Percentiles rank a stretch among this genome's conserved stretches.
These are phyloP conservation scores for Bursaphelenchus mucronatus DNA, from an alignment of 1,140 invertebrate genomes.

Conservation along the genomic window DNA sequence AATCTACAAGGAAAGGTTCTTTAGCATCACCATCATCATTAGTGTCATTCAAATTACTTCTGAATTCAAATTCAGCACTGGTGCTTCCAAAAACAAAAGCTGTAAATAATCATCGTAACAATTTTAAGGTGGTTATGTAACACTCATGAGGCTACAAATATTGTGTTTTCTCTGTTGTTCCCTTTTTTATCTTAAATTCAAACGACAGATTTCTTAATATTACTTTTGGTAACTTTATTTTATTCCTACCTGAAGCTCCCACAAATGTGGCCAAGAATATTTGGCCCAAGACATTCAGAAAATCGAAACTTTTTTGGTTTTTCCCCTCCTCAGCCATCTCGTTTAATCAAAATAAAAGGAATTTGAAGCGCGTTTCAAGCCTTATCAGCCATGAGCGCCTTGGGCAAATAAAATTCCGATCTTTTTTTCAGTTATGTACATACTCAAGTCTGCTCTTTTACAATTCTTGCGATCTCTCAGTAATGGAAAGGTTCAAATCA, in stretches of 20 bases:
- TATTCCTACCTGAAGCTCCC: not conserved
- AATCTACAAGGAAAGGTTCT: constrained; percentile 7
- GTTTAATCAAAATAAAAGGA: too few species aligned
- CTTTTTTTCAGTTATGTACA: not conserved
- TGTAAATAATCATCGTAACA: constrained; percentile 5
- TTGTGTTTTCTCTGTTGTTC: too few species aligned
- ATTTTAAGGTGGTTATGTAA: not conserved
- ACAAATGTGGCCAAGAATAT: not conserved
- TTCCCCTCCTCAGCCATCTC: too few species aligned
- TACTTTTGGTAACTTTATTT: not conserved
- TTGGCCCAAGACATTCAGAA: constrained; percentile 7
- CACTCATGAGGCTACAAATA: too few species aligned
- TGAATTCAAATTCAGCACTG: constrained; percentile 14
- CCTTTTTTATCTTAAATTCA: too few species aligned
- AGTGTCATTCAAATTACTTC: not conserved
- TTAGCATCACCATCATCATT: not conserved
- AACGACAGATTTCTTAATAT: too few species aligned
- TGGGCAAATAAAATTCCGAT: too few species aligned
- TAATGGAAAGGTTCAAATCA: too few species aligned
- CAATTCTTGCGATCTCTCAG: not conserved
- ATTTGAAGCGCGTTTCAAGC: too few species aligned
- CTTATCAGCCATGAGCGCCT: too few species aligned
- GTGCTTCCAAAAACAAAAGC: constrained; percentile 27
- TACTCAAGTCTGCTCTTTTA: constrained; percentile 2
- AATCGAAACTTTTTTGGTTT: constrained; percentile 1